phyloP scores from a whole-genome alignment of 2,888 invertebrate species.

The Brenthis ino region DNA sequence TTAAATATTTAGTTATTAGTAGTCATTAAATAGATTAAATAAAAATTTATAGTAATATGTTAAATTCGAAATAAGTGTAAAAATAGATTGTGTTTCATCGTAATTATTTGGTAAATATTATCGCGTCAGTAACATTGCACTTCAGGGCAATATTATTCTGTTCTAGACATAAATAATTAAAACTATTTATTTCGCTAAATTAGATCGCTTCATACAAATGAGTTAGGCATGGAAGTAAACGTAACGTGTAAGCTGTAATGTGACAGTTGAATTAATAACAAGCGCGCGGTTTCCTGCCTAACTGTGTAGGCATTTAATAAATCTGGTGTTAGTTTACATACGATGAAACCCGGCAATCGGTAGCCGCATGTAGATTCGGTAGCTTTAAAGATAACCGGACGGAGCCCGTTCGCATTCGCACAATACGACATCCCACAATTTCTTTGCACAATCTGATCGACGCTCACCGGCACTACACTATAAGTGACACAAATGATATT shows the following conservation, averaged over 20 bases:
- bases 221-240: background rate
- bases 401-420: slow-evolving; percentile 62
- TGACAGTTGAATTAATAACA: slow-evolving; percentile 23
- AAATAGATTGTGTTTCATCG: too few species aligned
- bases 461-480: slow-evolving; percentile 67
- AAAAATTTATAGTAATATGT: too few species aligned
- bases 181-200: too few species aligned
- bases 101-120: too few species aligned
- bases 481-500: slow-evolving; percentile 68
- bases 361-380: slow-evolving; percentile 62
- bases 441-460: slow-evolving; percentile 66
- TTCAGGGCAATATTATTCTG: too few species aligned
- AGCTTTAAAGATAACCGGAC: slow-evolving; percentile 58
- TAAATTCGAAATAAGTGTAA: too few species aligned
- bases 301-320: slow-evolving; percentile 52
- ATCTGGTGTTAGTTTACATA: slow-evolving; percentile 52
- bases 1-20: background rate
- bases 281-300: slow-evolving; percentile 39
- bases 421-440: slow-evolving; percentile 69
- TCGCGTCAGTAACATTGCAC: too few species aligned
- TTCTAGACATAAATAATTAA: too few species aligned
- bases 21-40: too few species aligned
- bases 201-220: background rate
- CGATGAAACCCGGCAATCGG: slow-evolving; percentile 55
- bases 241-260: background rate